Evolutionary conservation across 1,140 invertebrate genomes (phyloP).

Genomic region (Drosophila yakuba): DNA sequence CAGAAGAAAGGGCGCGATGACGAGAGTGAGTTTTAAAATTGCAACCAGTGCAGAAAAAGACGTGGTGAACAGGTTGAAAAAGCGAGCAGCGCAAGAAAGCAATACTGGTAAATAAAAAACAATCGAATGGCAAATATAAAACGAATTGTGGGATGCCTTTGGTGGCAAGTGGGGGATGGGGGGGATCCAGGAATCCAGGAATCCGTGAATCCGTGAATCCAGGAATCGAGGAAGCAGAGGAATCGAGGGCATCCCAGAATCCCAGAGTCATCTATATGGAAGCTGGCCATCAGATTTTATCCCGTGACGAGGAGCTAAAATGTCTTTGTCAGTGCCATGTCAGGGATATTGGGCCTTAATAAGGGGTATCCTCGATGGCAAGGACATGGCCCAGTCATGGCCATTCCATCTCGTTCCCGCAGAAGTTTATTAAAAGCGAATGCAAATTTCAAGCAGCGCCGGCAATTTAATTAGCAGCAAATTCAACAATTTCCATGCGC

Average conservation of each 20-base stretch:
- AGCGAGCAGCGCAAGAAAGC: conserved; percentile 16
- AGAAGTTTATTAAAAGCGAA: conserved; percentile 74
- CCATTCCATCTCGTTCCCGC: conserved; percentile 5
- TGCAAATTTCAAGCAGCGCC: conserved; percentile 65
- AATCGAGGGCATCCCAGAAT: background rate
- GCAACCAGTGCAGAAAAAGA: conserved; percentile 50
- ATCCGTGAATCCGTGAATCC: background rate
- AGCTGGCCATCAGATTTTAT: background rate
- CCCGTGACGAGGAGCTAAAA: conserved; percentile 15
- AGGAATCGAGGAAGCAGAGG: background rate
- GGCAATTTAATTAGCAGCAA: conserved; percentile 81
- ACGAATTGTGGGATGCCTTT: conserved; percentile 39
- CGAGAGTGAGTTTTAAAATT: conserved; percentile 49
- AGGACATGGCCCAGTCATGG: no score
- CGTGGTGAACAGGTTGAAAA: conserved; percentile 5
- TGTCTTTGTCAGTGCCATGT: conserved; percentile 51
- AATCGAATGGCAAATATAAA: conserved; percentile 63
- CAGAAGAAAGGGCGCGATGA: conserved; percentile 3
- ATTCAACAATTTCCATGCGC: conserved; percentile 75
- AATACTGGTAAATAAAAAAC: conserved; percentile 53
- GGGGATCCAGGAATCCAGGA: background rate
- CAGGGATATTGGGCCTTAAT: conserved; percentile 49
- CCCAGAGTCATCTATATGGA: conserved; percentile 31
- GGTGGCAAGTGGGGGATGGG: conserved; percentile 15
- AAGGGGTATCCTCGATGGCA: background rate